Evolutionary conservation across 2,888 invertebrate genomes (phyloP).

Genomic region (Trimorus sp.): DNA sequence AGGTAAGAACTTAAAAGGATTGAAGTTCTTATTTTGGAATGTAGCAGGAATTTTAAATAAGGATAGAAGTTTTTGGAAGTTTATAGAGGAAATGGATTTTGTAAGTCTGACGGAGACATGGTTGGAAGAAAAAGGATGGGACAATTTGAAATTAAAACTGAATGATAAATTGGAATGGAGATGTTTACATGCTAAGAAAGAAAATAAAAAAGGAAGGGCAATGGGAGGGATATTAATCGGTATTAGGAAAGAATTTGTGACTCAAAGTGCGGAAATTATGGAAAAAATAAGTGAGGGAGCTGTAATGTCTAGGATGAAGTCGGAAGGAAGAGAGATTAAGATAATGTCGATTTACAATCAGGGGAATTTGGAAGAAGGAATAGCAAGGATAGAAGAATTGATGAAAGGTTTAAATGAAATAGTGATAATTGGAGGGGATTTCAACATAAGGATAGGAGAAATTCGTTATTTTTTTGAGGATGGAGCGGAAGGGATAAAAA

Average conservation of each 20-base stretch:
- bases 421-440: not conserved
- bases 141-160: not conserved
- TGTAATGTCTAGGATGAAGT: not conserved
- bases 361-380: not conserved
- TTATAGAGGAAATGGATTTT: conserved; percentile 44
- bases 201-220: not conserved
- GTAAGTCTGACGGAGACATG: conserved; percentile 62
- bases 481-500: not conserved
- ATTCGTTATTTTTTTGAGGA: not conserved
- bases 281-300: not conserved
- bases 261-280: not conserved
- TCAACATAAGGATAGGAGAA: not conserved
- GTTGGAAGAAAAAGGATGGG: conserved; percentile 54
- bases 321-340: not conserved
- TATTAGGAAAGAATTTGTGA: not conserved
- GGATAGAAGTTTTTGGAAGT: conserved; percentile 56
- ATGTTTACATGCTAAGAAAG: not conserved
- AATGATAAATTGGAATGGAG: not conserved
- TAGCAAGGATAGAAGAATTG: not conserved
- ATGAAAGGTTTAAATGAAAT: not conserved
- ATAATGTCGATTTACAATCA: not conserved
- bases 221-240: not conserved
- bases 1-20: too few relatives aligned
- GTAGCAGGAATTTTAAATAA: conserved; percentile 61
- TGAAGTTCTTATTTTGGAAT: conserved; percentile 51